Conservation (phyloP, 1,140 invertebrate species). For the Drosophila tropicalis region DNA sequence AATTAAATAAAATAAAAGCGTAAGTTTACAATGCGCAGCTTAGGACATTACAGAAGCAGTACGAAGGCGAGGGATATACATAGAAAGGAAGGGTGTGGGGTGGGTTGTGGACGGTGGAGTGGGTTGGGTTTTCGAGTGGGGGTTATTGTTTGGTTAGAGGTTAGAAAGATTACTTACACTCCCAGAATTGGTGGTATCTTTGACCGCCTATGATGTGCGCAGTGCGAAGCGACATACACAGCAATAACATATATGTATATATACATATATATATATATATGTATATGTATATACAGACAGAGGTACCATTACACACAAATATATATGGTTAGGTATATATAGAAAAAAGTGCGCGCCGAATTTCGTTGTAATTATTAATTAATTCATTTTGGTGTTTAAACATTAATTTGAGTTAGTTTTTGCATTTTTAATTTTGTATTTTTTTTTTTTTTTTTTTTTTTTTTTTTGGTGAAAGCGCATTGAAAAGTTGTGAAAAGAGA, state of each 20-base stretch:
- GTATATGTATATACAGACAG: conserved; percentile 37
- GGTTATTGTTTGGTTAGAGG: conserved; percentile 13
- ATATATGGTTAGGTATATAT: conserved; percentile 41
- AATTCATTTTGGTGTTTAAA: conserved; percentile 44
- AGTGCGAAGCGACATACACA: conserved; percentile 70
- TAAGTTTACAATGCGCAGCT: conserved; percentile 51
- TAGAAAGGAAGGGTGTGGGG: conserved; percentile 1
- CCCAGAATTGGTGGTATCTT: conserved; percentile 83
- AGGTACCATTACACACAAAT: conserved; percentile 53
- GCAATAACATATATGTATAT: conserved; percentile 46
- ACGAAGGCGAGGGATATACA: conserved; percentile 5
- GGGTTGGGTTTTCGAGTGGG: background rate
- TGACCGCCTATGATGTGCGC: conserved; percentile 82
- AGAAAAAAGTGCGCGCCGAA: conserved; percentile 59
- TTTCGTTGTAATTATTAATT: conserved; percentile 46
- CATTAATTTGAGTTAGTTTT: conserved; percentile 32
- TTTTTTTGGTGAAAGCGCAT: conserved; percentile 79
- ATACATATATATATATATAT: conserved; percentile 17
- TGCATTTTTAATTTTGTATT: conserved; percentile 16
- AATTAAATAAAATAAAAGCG: conserved; percentile 41
- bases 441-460: conserved; percentile 51
- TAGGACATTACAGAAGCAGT: conserved; percentile 15
- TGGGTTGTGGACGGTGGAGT: background rate
- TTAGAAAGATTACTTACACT: conserved; percentile 83
- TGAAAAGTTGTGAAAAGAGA: conserved; percentile 82